Conservation (phyloP, 2,888 invertebrate species). For the Sisyra terminalis region DNA sequence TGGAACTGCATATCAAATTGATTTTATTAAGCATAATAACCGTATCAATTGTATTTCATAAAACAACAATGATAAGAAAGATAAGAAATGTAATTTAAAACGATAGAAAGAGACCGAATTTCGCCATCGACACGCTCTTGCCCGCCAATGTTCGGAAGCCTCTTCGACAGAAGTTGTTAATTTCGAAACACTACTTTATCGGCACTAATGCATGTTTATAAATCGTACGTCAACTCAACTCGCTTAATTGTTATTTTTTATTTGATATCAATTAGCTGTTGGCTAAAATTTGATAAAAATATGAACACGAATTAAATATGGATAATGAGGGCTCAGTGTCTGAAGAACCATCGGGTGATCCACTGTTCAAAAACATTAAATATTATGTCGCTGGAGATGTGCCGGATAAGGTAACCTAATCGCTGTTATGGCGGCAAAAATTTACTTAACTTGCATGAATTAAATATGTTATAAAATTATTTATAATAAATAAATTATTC, state of each 20-base stretch:
- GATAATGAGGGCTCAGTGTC: constrained; percentile 24
- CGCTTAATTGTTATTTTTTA: constrained; percentile 3
- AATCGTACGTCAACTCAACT: constrained; percentile 6
- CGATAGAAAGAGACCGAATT: too few relatives aligned
- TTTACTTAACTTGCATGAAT: background rate
- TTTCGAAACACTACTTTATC: constrained; percentile 3
- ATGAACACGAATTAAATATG: constrained; percentile 19
- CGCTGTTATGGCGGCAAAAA: constrained; percentile 9
- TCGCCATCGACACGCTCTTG: too few relatives aligned
- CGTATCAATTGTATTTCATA: too few relatives aligned
- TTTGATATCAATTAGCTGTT: background rate
- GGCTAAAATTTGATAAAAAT: background rate
- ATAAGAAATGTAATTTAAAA: too few relatives aligned
- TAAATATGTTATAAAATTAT: too few relatives aligned
- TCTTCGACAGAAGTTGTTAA: too few relatives aligned
- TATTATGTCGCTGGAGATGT: constrained; percentile 70
- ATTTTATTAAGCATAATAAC: too few relatives aligned
- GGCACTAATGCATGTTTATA: constrained; percentile 4
- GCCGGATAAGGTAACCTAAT: constrained; percentile 42
- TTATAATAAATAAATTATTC: constrained; percentile 2
- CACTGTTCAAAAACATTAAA: constrained; percentile 68
- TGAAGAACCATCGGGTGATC: constrained; percentile 20
- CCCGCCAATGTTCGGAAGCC: too few relatives aligned
- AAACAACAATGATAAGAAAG: too few relatives aligned
- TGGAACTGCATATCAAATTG: too few relatives aligned